Evolutionary conservation across 2,113 vertebrate species (phyloP).

Genomic region (Clupea harengus): DNA sequence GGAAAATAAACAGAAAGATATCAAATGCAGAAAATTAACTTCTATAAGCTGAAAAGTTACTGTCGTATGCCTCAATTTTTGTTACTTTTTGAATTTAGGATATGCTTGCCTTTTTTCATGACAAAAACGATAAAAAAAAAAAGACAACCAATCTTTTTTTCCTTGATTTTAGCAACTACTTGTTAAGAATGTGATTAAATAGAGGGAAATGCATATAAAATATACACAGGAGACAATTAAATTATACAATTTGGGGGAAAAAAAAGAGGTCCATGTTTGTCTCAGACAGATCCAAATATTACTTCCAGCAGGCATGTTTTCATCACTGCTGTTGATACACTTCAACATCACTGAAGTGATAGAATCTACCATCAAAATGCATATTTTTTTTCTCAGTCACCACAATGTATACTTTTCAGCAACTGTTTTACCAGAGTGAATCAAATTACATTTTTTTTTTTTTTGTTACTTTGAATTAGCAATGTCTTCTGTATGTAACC

Average conservation of each 20-base stretch:
- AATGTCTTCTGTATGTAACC: slow-evolving; percentile 8
- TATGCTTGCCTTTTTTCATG: slow-evolving; percentile 14
- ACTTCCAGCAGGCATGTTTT: slow-evolving; percentile 30
- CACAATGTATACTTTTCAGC: slow-evolving; percentile 13
- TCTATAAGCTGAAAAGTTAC: slow-evolving; percentile 14
- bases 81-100: not conserved
- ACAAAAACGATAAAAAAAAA: slow-evolving; percentile 13
- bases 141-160: slow-evolving; percentile 32
- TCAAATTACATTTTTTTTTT: not conserved
- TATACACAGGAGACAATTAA: slow-evolving; percentile 30
- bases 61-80: not conserved
- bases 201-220: slow-evolving; percentile 41
- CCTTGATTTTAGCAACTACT: slow-evolving; percentile 42
- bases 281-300: slow-evolving; percentile 29
- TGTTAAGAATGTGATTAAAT: slow-evolving; percentile 45
- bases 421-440: not conserved
- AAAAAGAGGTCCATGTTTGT: slow-evolving; percentile 9
- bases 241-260: slow-evolving; percentile 30
- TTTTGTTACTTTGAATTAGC: not conserved
- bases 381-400: not conserved
- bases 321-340: not conserved
- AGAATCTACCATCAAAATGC: slow-evolving; percentile 9
- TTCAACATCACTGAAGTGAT: slow-evolving; percentile 9
- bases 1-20: not conserved
- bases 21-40: not conserved